Base-by-base conservation (phyloP, 35 echinoderm and acorn worm species). In the Apostichopus californicus region DNA sequence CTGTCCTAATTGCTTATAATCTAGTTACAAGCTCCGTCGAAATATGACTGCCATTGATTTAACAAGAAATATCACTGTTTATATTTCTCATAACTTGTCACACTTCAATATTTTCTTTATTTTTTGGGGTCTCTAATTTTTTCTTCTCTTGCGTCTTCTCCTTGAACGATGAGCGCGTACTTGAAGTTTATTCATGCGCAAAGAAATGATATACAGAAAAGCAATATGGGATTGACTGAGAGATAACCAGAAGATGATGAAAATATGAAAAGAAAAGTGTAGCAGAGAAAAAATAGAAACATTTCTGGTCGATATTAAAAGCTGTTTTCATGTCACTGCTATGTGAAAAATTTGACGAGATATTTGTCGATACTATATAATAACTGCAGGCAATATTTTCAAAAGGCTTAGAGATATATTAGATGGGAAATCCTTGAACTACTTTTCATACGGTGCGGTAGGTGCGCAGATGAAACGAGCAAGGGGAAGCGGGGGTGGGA, bases 1-100 rank as follows among this genome's bases (percentile, higher is more conserved):
- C 65, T 88, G 86, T 72, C 58, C 86, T 88, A 88, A 88, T 88
- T 88, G 86, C 58, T 65, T 65, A 88, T 88, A 88, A 88, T 88
- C 86, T 88, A 72, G 86, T 88, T 88, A 88, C 65, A 26, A 61
- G 10, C 57, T 59, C 17, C 58, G 60, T 56, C 86, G n/a, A 72
- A 88, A 88, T 88, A 88, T 88, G 56, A 83, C 80, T 17, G 71
- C 56, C 24, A 83, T 83, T 83, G 80, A 83, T 83, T 83, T 13
- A 56, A 73, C 5, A 73, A 73, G 10, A 83, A 17, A 54, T 83
- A 83, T 83, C 14, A 83, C 80, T 83, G 80, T 83, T 83, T 54
- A 83, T 55, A 56, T 55, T 83, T 57, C 80, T 83, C 46, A 55
- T 83, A 83, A 83, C 56, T 83, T 83, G 80, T 83, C 56, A 56